Evolutionary conservation across 1,140 invertebrate genomes (phyloP).

Genomic region (Drosophila watanabei): DNA sequence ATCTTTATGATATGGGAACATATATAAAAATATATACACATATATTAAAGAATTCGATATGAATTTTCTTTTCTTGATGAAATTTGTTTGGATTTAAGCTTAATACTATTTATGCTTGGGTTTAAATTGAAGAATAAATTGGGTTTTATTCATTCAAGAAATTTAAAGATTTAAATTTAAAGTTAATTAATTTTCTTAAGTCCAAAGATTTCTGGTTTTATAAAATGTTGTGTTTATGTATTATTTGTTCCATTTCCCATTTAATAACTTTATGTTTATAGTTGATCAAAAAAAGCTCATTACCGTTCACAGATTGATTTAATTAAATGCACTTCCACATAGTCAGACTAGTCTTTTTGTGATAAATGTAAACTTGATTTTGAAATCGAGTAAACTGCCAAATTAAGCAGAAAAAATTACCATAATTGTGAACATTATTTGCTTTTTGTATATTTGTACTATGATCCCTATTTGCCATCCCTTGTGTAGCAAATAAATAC

Average conservation of each 20-base stretch:
- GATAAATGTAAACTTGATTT: background rate
- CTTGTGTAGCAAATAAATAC: conserved; percentile 2
- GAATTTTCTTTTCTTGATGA: too few relatives aligned
- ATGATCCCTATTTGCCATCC: background rate
- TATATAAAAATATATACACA: background rate
- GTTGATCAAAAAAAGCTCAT: background rate
- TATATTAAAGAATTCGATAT: conserved; percentile 5
- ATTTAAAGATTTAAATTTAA: background rate
- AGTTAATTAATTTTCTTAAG: background rate
- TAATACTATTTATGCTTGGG: background rate
- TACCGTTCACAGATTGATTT: background rate
- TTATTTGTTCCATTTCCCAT: too few relatives aligned
- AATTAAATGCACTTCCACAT: conserved; percentile 4
- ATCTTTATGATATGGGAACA: background rate
- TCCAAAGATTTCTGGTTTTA: background rate
- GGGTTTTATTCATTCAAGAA: too few relatives aligned
- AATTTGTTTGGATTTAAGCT: background rate
- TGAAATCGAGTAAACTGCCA: conserved; percentile 12
- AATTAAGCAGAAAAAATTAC: conserved; percentile 8
- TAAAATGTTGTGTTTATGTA: too few relatives aligned
- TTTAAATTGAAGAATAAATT: background rate
- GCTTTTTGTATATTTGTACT: conserved; percentile 19
- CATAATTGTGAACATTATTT: conserved; percentile 22
- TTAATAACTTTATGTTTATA: background rate
- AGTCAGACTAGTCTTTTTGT: background rate